Evolutionary conservation across 2,888 invertebrate genomes (phyloP), one percentile per base, ranked within the genome.

Genomic region (Phania funesta): DNA sequence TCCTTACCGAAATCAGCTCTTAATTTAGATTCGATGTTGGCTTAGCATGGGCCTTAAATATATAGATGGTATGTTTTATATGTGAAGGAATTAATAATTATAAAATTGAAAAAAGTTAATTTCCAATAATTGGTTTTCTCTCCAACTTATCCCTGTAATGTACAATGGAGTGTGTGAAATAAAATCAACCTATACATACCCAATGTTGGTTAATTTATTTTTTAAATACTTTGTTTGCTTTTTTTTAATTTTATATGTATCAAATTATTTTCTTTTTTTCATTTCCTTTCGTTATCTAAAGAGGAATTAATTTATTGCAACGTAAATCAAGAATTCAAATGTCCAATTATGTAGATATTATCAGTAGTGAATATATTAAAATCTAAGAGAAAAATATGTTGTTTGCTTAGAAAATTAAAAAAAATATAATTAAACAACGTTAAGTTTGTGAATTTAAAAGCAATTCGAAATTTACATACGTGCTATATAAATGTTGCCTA

Each of bases 381-480:
- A 50, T 71, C 56, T 65, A 65, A 41, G 54, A 46, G 44, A 64
- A 71, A 78, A 67, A 26, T 35, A 64, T 8, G 38, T 38, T 58
- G 62, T 64, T 50, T 65, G 70, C 65, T 76, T 73, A 60, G 74
- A 76, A 82, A 82, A 73, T 81, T 62, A 71, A 79, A 67, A 56
- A 56, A 29, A 26, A 68, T 70, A 75, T 67, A 24, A 70, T 64
- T 58, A 73, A 70, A 77, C 50, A 81, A 62, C 50, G 41, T 58
- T 52, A 67, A 73, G 52, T 70, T 77, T 74, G 38, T 73, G 46
- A 54, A 62, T 70, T 75, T 52, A 56, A 82, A 82, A 82, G 64
- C 70, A 78, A 70, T 70, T 82, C 52, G 46, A 64, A 82, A 64
- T 78, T 82, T 82, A 82, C 82, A 82, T 82, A 82, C 82, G 82